Evolutionary conservation across 1,140 invertebrate genomes (phyloP).

Genomic region (Sitobion miscanthi): DNA sequence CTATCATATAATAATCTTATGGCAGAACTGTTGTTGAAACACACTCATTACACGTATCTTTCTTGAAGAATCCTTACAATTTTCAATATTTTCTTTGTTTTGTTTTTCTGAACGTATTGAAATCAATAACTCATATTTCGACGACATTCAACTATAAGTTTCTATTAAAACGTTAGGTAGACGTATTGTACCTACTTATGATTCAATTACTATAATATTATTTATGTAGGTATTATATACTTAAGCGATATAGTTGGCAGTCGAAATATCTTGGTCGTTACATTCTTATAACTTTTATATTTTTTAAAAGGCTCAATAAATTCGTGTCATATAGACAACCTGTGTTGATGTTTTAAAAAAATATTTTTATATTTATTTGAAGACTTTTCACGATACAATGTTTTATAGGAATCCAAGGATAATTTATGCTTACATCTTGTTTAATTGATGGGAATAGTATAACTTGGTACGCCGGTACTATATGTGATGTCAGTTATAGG

Average conservation of each 20-base stretch:
- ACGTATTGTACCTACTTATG: background rate
- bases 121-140: background rate
- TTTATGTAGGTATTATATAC: background rate
- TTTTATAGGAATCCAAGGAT: background rate
- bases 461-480: background rate
- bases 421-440: background rate
- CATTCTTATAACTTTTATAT: background rate
- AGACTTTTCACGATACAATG: background rate
- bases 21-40: background rate
- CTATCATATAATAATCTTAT: background rate
- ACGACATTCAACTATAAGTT: background rate
- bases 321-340: background rate
- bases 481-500: background rate
- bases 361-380: background rate
- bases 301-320: background rate
- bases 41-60: background rate
- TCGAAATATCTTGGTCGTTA: background rate
- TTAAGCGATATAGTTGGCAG: background rate
- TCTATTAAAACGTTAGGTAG: background rate
- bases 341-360: background rate
- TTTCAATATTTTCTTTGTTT: no score
- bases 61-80: no score
- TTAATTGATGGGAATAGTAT: background rate
- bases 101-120: background rate
- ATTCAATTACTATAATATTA: background rate